Conservation (phyloP, 2,113 vertebrate species). For the Gila orcuttii region DNA sequence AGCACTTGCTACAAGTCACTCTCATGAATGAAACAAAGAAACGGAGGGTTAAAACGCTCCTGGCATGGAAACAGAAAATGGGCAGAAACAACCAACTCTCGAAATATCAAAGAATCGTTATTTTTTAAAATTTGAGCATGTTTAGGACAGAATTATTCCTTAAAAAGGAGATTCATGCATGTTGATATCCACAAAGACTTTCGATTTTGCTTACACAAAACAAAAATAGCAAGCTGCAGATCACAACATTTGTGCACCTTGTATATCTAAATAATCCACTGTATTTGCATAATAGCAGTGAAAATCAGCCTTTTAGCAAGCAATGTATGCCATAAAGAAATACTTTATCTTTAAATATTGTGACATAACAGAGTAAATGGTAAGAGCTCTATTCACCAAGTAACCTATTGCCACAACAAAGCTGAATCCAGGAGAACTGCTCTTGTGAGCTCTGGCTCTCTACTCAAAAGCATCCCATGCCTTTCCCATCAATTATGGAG, state of each 20-base stretch:
- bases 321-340: background rate
- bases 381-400: background rate
- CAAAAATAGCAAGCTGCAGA: background rate
- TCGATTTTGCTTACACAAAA: background rate
- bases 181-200: background rate
- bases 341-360: background rate
- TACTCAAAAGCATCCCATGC: conserved; percentile 54
- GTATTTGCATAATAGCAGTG: background rate
- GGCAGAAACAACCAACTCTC: background rate
- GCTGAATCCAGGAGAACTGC: conserved; percentile 25
- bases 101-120: background rate
- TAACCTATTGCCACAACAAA: conserved; percentile 26
- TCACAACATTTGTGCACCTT: background rate
- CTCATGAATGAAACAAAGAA: conserved; percentile 44
- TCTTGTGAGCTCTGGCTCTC: conserved; percentile 33
- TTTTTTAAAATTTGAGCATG: background rate
- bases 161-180: background rate
- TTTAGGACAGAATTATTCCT: background rate
- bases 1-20: background rate
- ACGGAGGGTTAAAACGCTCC: background rate
- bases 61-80: background rate
- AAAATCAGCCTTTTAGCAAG: background rate
- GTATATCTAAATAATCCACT: background rate
- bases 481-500: conserved; percentile 74
- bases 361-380: background rate